phyloP scores from a whole-genome alignment of 2,888 invertebrate genomes.

The Hipparchia semele region DNA sequence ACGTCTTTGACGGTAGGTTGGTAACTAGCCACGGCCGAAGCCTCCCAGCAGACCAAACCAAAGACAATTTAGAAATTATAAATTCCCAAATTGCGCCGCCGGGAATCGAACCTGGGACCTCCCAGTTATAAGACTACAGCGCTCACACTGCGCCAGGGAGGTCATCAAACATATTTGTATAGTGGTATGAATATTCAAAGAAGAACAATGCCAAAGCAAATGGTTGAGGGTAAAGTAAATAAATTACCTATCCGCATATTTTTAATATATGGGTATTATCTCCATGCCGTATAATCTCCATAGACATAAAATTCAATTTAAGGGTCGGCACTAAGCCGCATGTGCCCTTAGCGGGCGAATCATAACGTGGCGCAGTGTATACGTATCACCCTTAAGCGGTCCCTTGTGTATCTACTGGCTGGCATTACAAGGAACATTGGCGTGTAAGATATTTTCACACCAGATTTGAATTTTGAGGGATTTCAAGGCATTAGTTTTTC shows the following conservation, averaged over 20 bases:
- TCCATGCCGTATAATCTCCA: conserved; percentile 2
- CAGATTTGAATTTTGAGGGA: too few relatives aligned
- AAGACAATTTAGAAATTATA: too few relatives aligned
- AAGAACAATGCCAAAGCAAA: background rate
- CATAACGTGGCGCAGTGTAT: conserved; percentile 26
- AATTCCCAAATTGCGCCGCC: too few relatives aligned
- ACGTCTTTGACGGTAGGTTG: too few relatives aligned
- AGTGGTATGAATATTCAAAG: too few relatives aligned
- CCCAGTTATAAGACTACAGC: too few relatives aligned
- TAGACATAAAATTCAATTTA: conserved; percentile 24
- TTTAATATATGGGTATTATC: conserved; percentile 4
- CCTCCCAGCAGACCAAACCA: too few relatives aligned
- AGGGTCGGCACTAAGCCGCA: conserved; percentile 22
- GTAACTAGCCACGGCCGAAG: too few relatives aligned
- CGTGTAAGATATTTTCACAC: background rate
- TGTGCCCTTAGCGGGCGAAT: conserved; percentile 8
- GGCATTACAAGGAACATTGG: background rate
- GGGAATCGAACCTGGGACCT: too few relatives aligned
- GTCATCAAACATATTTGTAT: too few relatives aligned
- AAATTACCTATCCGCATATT: background rate
- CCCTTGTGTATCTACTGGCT: conserved; percentile 2
- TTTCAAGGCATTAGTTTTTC: background rate
- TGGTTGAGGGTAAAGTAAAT: background rate
- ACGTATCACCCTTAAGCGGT: conserved; percentile 20
- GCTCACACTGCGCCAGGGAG: too few relatives aligned